phyloP scores from a whole-genome alignment of 1,140 invertebrate genomes.

The Dermatophagoides farinae region DNA sequence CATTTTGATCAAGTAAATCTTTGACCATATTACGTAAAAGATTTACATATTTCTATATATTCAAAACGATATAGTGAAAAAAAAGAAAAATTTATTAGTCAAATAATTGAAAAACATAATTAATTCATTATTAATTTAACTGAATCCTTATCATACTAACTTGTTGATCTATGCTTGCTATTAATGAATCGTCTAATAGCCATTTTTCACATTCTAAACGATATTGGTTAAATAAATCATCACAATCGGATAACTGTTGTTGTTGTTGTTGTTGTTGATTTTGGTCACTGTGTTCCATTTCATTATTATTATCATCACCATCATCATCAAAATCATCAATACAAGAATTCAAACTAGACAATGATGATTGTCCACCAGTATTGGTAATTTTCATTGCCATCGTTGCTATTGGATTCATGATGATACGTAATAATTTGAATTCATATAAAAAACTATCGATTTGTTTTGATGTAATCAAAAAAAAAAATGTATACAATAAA shows the following conservation, averaged over 20 bases:
- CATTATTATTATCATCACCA: not conserved
- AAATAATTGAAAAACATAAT: not conserved
- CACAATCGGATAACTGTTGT: not conserved
- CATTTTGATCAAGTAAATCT: constrained; percentile 1
- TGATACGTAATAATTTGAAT: too few relatives aligned
- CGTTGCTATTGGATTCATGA: too few relatives aligned
- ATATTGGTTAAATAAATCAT: constrained; percentile 2
- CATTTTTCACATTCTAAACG: not conserved
- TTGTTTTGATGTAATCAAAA: too few relatives aligned
- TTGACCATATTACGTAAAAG: not conserved
- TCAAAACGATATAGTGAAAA: not conserved
- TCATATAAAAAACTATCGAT: too few relatives aligned
- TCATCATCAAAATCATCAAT: not conserved
- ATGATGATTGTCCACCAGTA: too few relatives aligned
- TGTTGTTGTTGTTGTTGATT: too few relatives aligned
- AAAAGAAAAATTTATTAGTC: not conserved
- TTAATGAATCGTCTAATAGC: not conserved
- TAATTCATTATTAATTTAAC: too few relatives aligned
- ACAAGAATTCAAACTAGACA: not conserved
- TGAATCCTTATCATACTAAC: not conserved
- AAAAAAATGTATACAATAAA: too few relatives aligned
- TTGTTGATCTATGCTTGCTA: not conserved
- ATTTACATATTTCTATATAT: not conserved
- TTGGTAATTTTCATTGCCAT: too few relatives aligned
- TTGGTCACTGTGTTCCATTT: too few relatives aligned